These are phyloP conservation scores for Drosophila pseudoobscura DNA, from an alignment of 1,140 invertebrate species.

Conservation along the genomic window DNA sequence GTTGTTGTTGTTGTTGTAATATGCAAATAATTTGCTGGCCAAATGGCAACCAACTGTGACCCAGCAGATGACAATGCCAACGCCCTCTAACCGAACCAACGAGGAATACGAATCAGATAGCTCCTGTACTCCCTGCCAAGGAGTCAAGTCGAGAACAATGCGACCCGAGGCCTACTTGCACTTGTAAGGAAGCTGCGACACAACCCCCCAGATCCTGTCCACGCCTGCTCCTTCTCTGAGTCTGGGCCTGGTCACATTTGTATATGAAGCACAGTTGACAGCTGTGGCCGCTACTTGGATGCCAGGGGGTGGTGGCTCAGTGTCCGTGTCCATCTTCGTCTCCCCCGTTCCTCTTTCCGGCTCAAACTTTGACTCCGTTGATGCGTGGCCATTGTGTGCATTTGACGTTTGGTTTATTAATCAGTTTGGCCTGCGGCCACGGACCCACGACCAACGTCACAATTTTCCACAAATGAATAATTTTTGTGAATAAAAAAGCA, in stretches of 20 bases:
- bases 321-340: slow-evolving; percentile 6
- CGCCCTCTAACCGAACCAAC: slow-evolving; percentile 44
- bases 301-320: slow-evolving; percentile 35
- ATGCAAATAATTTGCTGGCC: slow-evolving; percentile 80
- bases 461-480: slow-evolving; percentile 81
- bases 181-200: slow-evolving; percentile 51
- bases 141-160: slow-evolving; percentile 82
- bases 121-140: slow-evolving; percentile 44
- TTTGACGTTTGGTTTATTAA: slow-evolving; percentile 83
- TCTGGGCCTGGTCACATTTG: slow-evolving; percentile 39
- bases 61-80: slow-evolving; percentile 73
- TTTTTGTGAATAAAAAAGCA: slow-evolving; percentile 61
- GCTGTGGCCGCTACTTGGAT: slow-evolving; percentile 61
- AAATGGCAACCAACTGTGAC: slow-evolving; percentile 80
- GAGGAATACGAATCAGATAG: slow-evolving; percentile 44
- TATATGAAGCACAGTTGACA: slow-evolving; percentile 79
- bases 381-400: slow-evolving; percentile 73
- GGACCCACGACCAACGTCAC: slow-evolving; percentile 41
- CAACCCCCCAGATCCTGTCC: slow-evolving; percentile 24
- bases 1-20: slow-evolving; percentile 53
- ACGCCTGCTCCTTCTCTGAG: not conserved
- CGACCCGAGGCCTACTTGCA: slow-evolving; percentile 61
- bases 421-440: slow-evolving; percentile 80
- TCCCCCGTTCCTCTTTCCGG: not conserved
- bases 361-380: slow-evolving; percentile 52